A percentile compares a stretch with the other conserved stretches of the same genome.
Conservation (phyloP, 1,140 invertebrate species). For the Drosophila trapezifrons region DNA sequence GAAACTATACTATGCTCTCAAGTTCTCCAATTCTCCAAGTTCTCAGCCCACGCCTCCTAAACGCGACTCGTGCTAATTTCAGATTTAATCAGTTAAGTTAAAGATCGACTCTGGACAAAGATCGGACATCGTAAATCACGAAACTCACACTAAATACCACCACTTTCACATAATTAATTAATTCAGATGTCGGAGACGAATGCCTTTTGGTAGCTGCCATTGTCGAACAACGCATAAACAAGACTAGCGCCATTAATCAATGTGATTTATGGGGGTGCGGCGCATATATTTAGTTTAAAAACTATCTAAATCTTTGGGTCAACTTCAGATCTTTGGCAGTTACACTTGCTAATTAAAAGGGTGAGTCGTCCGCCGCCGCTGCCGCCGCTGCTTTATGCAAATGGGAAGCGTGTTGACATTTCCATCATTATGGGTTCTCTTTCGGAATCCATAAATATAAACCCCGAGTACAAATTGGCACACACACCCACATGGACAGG, state of each 20-base stretch:
- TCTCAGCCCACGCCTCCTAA: conserved; percentile 5
- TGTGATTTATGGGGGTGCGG: conserved; percentile 53
- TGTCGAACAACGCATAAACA: conserved; percentile 56
- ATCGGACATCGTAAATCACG: conserved; percentile 11
- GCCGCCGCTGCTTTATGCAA: conserved; percentile 22
- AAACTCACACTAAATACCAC: conserved; percentile 42
- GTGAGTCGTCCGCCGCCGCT: not conserved
- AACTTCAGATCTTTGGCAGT: conserved; percentile 1
- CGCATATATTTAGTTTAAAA: conserved; percentile 1
- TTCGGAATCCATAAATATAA: conserved; percentile 38
- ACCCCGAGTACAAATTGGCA: conserved; percentile 31
- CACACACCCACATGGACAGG: conserved; percentile 28
- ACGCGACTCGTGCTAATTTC: conserved; percentile 12
- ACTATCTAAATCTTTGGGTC: conserved; percentile 2
- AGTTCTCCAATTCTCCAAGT: conserved; percentile 7
- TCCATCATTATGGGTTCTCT: conserved; percentile 45
- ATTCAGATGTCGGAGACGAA: conserved; percentile 29
- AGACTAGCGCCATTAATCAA: conserved; percentile 64
- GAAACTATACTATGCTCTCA: not conserved
- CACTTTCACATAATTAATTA: conserved; percentile 68
- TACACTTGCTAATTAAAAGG: conserved; percentile 43
- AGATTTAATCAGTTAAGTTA: conserved; percentile 17
- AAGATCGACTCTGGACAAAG: not conserved
- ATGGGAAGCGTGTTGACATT: conserved; percentile 41
- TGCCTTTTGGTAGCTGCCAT: conserved; percentile 51